Base-by-base conservation (phyloP, 2,888 invertebrate species). In the Caprella mutica region DNA sequence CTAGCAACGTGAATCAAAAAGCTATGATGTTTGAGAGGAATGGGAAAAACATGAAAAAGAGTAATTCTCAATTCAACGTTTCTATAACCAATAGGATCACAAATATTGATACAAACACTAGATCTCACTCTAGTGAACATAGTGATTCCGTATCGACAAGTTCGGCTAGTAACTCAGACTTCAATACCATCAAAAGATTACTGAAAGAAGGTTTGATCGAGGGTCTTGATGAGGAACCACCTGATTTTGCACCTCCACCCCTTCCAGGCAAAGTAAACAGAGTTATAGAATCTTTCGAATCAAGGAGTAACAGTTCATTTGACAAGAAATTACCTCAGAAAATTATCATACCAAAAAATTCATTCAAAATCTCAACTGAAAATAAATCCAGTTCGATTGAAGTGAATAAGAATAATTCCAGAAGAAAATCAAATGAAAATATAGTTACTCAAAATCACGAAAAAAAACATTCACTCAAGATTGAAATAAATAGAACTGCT, bases 111-210 rank as follows among this genome's bases (percentile, higher is more conserved):
- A 26, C 1, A 2, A 44, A 44, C 19, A 44, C n/a, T 27, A 17
- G 12, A 8, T 17, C 40, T 9, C 12, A 40, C 8, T 8, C 33
- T 33, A 46, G 19, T 30, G 30, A 6, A 5, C 29, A 29, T 3
- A 30, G 48, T 3, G 27, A 30, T 30, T n/a, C 30, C n/a, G n/a
- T n/a, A n/a, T 48, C 48, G 17, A 26, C 48, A 14, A 30, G 29
- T 2, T 48, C 48, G 6, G 26, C 29, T 6, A 38, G 38, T 24
- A 33, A 35, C 23, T 35, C 55, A 33, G 84, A 84, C 8, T 85
- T 85, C 71, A 84, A 85, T 75, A 84, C 84, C 70, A 82, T 85
- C 68, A 81, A 82, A 70, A 83, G 83, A 39, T 73, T 85, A 66
- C 78, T 85, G 64, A 81, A 81, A 68, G 84, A 85, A 70, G 83